Conservation (phyloP, 2,797 vertebrate genomes). For the Gastrophryne carolinensis region DNA sequence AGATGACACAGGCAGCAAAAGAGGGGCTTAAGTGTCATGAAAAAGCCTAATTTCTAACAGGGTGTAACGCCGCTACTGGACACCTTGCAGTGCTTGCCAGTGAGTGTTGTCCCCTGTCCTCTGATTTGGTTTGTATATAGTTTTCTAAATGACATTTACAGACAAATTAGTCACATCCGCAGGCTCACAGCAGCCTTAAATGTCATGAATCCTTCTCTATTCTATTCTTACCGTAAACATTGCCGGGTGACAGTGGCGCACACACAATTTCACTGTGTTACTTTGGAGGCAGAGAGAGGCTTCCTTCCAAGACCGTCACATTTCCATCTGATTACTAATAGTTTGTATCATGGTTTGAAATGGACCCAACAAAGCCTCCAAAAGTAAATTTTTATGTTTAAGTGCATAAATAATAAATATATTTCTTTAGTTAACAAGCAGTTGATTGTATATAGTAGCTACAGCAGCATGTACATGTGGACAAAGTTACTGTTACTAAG, state of each 20-base stretch:
- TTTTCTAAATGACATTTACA: constrained; percentile 27
- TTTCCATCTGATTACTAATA: constrained; percentile 12
- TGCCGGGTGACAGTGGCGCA: background rate
- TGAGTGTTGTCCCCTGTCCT: background rate
- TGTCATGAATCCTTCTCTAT: constrained; percentile 33
- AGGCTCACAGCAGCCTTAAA: constrained; percentile 28
- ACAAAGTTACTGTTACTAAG: too few species aligned
- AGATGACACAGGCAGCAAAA: too few species aligned
- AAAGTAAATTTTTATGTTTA: background rate
- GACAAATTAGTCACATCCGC: constrained; percentile 44
- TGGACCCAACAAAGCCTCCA: background rate
- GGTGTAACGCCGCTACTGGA: too few species aligned
- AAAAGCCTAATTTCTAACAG: too few species aligned
- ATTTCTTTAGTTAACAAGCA: too few species aligned
- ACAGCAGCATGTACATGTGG: too few species aligned
- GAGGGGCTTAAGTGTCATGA: too few species aligned
- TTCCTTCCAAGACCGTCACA: background rate
- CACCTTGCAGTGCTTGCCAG: too few species aligned
- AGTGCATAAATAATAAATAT: too few species aligned
- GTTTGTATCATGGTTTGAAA: background rate
- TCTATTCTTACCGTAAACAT: constrained; percentile 36
- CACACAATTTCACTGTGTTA: constrained; percentile 19
- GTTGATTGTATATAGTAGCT: too few species aligned
- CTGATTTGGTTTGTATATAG: constrained; percentile 29
- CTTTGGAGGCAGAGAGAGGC: background rate